Percentiles rank a stretch among this genome's conserved stretches.
Evolutionary conservation across 2,888 invertebrate species (phyloP).

Genomic region (Sicus ferrugineus): DNA sequence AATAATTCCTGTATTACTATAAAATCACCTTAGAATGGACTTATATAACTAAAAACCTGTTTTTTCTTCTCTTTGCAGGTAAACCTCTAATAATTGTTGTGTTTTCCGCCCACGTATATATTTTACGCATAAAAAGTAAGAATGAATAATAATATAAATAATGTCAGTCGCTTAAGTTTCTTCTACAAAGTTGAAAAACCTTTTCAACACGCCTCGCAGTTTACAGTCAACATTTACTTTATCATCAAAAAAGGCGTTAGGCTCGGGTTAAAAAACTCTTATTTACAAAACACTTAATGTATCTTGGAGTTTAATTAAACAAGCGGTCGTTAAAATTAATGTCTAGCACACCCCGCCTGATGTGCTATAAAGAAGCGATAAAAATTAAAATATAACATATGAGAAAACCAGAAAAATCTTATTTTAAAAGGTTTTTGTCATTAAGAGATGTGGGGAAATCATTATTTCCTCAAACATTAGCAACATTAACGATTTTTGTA

Average conservation of each 20-base stretch:
- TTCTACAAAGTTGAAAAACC: neutral
- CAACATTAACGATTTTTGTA: too few species aligned
- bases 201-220: neutral
- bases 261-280: neutral
- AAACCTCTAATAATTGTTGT: neutral
- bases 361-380: neutral
- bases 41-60: neutral
- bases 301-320: conserved; percentile 17
- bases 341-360: neutral
- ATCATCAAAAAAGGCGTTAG: conserved; percentile 10
- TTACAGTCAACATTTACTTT: conserved; percentile 15
- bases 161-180: too few species aligned
- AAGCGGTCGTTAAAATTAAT: conserved; percentile 11
- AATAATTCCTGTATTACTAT: too few species aligned
- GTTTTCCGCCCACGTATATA: too few species aligned
- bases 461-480: too few species aligned
- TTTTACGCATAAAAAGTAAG: neutral
- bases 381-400: too few species aligned
- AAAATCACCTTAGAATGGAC: too few species aligned
- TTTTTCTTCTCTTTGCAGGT: conserved; percentile 18
- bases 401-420: too few species aligned
- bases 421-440: too few species aligned
- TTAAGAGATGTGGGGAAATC: too few species aligned
- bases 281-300: conserved; percentile 22
- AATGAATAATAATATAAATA: neutral